Evolutionary conservation across 2,888 invertebrate species (phyloP), one percentile per base, ranked within the genome.

Genomic region (Orthonevra nobilis): DNA sequence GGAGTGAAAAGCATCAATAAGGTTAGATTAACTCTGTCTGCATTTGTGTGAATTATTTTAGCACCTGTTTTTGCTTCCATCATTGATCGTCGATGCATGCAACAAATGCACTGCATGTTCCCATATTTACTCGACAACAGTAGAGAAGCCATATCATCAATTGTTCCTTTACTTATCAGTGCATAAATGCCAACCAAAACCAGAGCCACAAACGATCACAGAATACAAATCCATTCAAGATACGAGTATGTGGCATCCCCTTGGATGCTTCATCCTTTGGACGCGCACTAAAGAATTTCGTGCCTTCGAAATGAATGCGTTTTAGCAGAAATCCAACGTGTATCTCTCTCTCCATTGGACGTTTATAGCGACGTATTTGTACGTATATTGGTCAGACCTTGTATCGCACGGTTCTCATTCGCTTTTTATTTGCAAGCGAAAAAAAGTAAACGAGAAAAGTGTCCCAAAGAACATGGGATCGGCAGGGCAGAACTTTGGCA

Each of bases 271-370:
- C n/a, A 34, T 60, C 52, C 46, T 38, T 44, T 26, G 40, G 72
- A 23, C 28, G 38, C 38, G 38, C 48, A 48, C 83, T 83, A 84
- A 84, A 85, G 85, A 84, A 87, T 86, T 86, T 87, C 87, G 87
- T 87, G 87, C 86, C 87, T 87, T 83, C 86, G 83, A 83, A 83
- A 83, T 83, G 83, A 83, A 83, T 84, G 83, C 83, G 84, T 84
- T 83, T 81, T 73, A 79, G 66, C 56, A 64, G 66, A 79, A 68
- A 73, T 72, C 79, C n/a, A 79, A 72, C 61, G 61, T 79, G 66
- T 79, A 66, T 50, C 69, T 63, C 63, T 56, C 60, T 50, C 63
- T 34, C 32, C 28, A 60, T n/a, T n/a, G n/a, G n/a, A n/a, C n/a
- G n/a, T n/a, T n/a, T n/a, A n/a, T n/a, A n/a, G n/a, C n/a, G 54